Conservation (phyloP, 2,113 vertebrate genomes). For the Phalacrocorax pelagicus region DNA sequence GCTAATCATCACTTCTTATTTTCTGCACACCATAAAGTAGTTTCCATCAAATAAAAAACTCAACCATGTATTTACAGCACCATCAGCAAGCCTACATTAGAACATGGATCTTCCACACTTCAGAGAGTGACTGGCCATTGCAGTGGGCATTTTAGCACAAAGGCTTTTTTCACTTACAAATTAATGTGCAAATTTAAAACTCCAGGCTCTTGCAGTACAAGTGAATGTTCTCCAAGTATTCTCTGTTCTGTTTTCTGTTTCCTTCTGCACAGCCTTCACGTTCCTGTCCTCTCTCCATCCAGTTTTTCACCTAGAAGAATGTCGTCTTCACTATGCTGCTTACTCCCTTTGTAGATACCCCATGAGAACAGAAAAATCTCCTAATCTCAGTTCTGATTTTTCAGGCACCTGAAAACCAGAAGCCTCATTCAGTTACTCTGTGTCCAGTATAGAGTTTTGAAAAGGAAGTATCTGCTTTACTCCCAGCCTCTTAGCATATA, state of each 20-base stretch:
- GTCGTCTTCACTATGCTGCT: background rate
- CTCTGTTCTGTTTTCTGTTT: background rate
- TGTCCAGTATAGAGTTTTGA: background rate
- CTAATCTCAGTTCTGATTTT: background rate
- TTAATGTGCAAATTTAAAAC: background rate
- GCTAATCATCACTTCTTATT: background rate
- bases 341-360: background rate
- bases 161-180: background rate
- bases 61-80: background rate
- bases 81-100: background rate
- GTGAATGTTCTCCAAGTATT: background rate
- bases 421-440: background rate
- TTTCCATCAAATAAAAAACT: background rate
- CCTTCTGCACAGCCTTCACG: background rate
- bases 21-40: background rate
- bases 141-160: background rate
- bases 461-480: background rate
- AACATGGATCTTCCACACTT: background rate
- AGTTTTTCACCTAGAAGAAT: background rate
- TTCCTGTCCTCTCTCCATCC: background rate
- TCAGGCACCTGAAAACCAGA: background rate
- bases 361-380: background rate
- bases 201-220: background rate
- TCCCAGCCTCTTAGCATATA: background rate
- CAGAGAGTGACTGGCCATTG: background rate